These are phyloP conservation scores for Geophilus truncorum DNA, from an alignment of 2,888 invertebrate genomes.

Conservation along the genomic window DNA sequence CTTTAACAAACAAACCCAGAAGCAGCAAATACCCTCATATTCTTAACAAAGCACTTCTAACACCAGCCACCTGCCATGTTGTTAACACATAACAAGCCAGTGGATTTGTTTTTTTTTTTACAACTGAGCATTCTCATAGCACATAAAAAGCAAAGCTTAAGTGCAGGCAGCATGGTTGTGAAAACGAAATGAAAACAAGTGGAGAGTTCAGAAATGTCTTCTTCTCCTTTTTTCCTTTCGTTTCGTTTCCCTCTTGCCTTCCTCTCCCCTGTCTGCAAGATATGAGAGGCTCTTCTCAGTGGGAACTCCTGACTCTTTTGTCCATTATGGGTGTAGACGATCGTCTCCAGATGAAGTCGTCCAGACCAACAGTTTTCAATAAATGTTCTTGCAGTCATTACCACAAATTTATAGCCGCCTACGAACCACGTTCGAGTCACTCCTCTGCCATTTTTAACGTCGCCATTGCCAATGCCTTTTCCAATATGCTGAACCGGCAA, in stretches of 20 bases:
- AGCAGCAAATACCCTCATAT: too few relatives aligned
- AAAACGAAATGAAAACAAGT: neutral
- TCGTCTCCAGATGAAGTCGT: slow-evolving; percentile 10
- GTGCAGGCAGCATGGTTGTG: neutral
- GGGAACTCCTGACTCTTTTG: neutral
- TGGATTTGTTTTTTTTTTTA: neutral
- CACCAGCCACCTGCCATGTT: neutral
- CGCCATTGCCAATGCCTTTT: neutral
- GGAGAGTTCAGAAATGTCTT: neutral
- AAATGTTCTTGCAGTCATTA: neutral
- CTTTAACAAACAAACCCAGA: too few relatives aligned
- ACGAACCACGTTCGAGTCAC: too few relatives aligned
- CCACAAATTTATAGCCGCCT: neutral
- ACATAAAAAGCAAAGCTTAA: neutral
- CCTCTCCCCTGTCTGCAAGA: neutral
- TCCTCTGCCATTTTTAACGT: neutral
- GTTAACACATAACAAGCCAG: neutral
- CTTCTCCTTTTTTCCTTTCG: neutral
- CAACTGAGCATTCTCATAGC: neutral
- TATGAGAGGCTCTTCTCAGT: neutral
- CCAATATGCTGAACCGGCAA: slow-evolving; percentile 10
- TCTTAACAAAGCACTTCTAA: too few relatives aligned
- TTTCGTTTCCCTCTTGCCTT: neutral
- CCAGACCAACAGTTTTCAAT: slow-evolving; percentile 10
- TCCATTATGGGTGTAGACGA: neutral